Evolutionary conservation across 1,140 invertebrate genomes (phyloP).

Genomic region (Meloidogyne floridensis): DNA sequence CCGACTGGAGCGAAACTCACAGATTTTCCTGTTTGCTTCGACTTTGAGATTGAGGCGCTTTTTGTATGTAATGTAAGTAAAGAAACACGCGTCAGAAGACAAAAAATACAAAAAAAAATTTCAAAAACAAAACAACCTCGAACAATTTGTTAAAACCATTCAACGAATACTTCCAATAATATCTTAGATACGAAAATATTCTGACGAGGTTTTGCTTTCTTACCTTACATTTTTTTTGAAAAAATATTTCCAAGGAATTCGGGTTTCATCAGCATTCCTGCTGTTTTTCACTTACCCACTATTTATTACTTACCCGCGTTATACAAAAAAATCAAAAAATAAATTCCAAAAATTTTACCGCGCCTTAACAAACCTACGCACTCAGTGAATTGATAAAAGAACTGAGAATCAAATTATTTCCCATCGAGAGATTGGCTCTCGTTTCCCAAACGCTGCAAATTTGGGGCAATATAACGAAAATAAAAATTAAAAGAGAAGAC

Average conservation of each 20-base stretch:
- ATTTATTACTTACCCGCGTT: neutral
- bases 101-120: no score
- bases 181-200: neutral
- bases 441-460: constrained; percentile 19
- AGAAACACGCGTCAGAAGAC: neutral
- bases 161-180: no score
- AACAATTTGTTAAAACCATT: no score
- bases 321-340: constrained; percentile 6
- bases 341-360: constrained; percentile 3
- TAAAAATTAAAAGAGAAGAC: neutral
- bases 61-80: constrained; percentile 5
- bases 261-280: constrained; percentile 7
- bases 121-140: no score
- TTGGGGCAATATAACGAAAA: neutral
- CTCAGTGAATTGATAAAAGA: neutral
- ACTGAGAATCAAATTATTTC: constrained; percentile 8
- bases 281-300: neutral
- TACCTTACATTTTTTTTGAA: neutral
- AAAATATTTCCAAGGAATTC: neutral
- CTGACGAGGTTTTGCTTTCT: neutral
- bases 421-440: constrained; percentile 11
- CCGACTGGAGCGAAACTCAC: neutral
- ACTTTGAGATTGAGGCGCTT: neutral
- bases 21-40: constrained; percentile 1
- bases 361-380: neutral